Conservation (phyloP, 2,113 vertebrate species). For the Sapayoa aenigma region DNA sequence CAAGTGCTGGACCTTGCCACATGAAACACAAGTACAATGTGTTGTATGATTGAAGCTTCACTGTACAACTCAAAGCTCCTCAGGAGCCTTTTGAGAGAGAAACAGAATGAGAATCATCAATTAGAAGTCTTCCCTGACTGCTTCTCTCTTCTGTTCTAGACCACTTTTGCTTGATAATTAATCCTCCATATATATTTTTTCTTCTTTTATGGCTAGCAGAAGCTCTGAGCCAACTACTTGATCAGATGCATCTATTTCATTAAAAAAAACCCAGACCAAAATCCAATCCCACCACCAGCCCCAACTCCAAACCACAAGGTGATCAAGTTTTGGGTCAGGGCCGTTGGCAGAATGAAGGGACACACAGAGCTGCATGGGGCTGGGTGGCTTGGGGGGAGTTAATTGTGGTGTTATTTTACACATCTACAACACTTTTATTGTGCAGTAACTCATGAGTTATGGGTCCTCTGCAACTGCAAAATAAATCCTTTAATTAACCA, state of each 20-base stretch:
- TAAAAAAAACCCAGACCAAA: not conserved
- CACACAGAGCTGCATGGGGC: not conserved
- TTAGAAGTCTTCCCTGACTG: not conserved
- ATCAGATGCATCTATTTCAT: not conserved
- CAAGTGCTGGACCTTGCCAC: constrained; percentile 3
- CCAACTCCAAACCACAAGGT: not conserved
- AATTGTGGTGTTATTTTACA: constrained; percentile 62
- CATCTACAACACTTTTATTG: constrained; percentile 71
- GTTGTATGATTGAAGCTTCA: not conserved
- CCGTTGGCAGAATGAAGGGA: not conserved
- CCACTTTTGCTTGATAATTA: not conserved
- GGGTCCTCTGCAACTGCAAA: constrained; percentile 67
- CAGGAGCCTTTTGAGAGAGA: not conserved
- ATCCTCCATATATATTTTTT: not conserved
- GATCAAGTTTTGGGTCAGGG: not conserved
- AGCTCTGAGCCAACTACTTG: not conserved
- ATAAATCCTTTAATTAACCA: constrained; percentile 73
- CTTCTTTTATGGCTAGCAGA: not conserved
- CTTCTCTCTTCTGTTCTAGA: not conserved
- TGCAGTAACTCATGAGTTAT: constrained; percentile 69
- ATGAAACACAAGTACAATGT: not conserved
- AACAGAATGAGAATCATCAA: not conserved
- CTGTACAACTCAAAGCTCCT: not conserved
- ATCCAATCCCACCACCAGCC: not conserved
- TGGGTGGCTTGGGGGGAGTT: constrained; percentile 32